These are phyloP conservation scores for Encarsia formosa DNA, from an alignment of 2,888 invertebrate species.

Conservation along the genomic window DNA sequence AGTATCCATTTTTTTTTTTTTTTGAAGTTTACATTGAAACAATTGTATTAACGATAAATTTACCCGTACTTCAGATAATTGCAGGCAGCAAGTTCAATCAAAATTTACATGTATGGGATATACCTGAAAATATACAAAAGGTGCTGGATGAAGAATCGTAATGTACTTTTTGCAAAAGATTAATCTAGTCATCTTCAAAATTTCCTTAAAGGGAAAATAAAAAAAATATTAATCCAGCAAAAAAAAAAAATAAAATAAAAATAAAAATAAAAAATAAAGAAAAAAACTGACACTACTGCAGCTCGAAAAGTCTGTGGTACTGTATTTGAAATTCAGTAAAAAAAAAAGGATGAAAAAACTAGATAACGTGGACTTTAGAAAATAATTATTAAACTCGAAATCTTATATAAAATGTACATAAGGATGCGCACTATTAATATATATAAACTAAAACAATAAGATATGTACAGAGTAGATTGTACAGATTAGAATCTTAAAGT, in stretches of 20 bases:
- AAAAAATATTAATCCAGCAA: constrained; percentile 9
- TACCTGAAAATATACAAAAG: constrained; percentile 53
- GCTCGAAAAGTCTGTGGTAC: background rate
- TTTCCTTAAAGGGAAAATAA: constrained; percentile 4
- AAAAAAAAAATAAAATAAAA: background rate
- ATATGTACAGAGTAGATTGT: constrained; percentile 26
- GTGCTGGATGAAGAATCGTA: constrained; percentile 36
- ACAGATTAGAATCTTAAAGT: constrained; percentile 15
- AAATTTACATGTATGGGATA: constrained; percentile 62
- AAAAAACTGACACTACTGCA: constrained; percentile 18
- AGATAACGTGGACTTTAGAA: background rate
- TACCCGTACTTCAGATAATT: constrained; percentile 62
- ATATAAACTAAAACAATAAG: constrained; percentile 6
- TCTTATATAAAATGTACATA: constrained; percentile 35
- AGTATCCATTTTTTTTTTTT: too few relatives aligned
- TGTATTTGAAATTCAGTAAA: background rate
- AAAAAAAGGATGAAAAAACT: too few relatives aligned
- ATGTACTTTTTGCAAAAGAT: constrained; percentile 19
- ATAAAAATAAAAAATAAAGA: constrained; percentile 6
- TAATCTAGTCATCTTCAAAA: constrained; percentile 33
- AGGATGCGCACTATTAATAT: constrained; percentile 25
- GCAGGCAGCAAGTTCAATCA: constrained; percentile 68
- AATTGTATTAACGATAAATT: too few relatives aligned
- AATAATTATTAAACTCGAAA: constrained; percentile 5
- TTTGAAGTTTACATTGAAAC: too few relatives aligned